Evolutionary conservation across 2,797 vertebrate genomes (phyloP).

Genomic region (Coracias cyanogaster): DNA sequence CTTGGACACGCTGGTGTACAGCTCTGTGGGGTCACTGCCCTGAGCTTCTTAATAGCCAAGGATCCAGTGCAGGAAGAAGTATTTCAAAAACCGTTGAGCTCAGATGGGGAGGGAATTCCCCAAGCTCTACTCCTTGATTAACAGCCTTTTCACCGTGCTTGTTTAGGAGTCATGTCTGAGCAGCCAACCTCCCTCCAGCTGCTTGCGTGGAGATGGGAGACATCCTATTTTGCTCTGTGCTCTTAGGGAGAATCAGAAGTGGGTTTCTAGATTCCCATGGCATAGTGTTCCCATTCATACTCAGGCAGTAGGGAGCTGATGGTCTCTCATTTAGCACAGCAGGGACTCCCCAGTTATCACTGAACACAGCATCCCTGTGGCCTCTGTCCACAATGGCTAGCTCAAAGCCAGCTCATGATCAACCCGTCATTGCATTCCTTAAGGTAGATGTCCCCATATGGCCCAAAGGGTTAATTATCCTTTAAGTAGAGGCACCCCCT

Average conservation of each 20-base stretch:
- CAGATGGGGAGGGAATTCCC: not conserved
- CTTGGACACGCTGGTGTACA: not conserved
- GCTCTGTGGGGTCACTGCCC: not conserved
- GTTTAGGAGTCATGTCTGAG: accelerated
- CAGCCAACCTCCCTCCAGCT: not conserved
- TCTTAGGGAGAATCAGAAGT: not conserved
- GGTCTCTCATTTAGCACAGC: not conserved
- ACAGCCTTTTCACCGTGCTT: not conserved
- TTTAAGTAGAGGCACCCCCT: not conserved
- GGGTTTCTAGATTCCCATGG: not conserved
- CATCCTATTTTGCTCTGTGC: not conserved
- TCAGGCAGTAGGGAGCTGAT: not conserved
- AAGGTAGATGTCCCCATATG: not conserved
- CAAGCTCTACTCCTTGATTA: not conserved
- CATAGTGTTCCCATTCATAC: not conserved
- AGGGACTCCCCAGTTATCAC: not conserved
- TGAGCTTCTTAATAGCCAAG: not conserved
- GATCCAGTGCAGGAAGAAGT: not conserved
- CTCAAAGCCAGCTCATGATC: not conserved
- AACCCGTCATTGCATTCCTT: not conserved
- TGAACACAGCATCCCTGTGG: not conserved
- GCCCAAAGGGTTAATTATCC: not conserved
- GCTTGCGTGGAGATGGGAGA: not conserved
- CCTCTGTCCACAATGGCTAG: not conserved
- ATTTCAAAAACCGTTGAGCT: not conserved